Percentiles rank a stretch among this genome's conserved stretches.
Conservation (phyloP, 2,888 invertebrate species). For the Drosophila mimetica region DNA sequence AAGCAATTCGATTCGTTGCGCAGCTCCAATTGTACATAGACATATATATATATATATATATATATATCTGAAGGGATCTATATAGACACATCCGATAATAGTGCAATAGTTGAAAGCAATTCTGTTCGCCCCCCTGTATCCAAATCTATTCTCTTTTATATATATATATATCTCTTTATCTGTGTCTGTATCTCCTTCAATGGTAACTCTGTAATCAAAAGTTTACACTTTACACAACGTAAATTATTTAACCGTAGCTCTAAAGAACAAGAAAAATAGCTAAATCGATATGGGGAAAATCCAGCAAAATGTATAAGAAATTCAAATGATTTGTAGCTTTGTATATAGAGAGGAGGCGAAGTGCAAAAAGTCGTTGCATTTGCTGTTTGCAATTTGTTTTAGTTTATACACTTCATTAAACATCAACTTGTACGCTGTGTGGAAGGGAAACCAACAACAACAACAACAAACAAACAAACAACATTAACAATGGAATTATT, state of each 20-base stretch:
- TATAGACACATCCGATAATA: conserved; percentile 43
- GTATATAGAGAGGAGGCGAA: conserved; percentile 30
- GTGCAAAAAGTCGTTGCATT: conserved; percentile 21
- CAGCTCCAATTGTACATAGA: conserved; percentile 26
- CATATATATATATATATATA: conserved; percentile 16
- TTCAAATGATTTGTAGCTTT: conserved; percentile 29
- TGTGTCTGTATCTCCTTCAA: conserved; percentile 14
- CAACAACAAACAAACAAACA: conserved; percentile 4
- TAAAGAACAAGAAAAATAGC: conserved; percentile 11
- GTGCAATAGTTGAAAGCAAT: conserved; percentile 65
- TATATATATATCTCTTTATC: neutral
- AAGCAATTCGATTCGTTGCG: conserved; percentile 30
- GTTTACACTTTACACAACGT: conserved; percentile 12
- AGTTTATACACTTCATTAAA: conserved; percentile 29
- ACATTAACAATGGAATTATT: conserved; percentile 24
- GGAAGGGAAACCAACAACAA: conserved; percentile 11
- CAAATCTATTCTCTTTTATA: conserved; percentile 3
- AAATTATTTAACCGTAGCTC: conserved; percentile 19
- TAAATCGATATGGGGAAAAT: conserved; percentile 7
- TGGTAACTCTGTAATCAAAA: conserved; percentile 32
- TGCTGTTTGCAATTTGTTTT: conserved; percentile 57
- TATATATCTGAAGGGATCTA: conserved; percentile 19
- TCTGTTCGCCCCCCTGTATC: conserved; percentile 22
- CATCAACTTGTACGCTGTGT: conserved; percentile 10
- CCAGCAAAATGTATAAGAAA: conserved; percentile 1